Evolutionary conservation across 1,140 invertebrate species (phyloP).

Genomic region (Drosophila insularis): DNA sequence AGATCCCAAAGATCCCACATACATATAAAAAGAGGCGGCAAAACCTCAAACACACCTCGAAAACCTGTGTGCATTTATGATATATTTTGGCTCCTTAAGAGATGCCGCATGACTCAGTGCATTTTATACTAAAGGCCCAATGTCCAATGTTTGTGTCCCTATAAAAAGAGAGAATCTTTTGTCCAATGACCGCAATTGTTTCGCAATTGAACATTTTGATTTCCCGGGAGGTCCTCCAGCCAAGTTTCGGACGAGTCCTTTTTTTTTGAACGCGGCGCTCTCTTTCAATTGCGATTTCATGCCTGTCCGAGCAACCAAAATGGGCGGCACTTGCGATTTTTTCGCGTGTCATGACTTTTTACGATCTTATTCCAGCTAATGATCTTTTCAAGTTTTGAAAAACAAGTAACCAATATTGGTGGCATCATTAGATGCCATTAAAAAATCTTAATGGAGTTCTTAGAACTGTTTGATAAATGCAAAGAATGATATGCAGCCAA

Average conservation of each 20-base stretch:
- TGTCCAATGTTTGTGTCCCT: slow-evolving; percentile 65
- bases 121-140: slow-evolving; percentile 57
- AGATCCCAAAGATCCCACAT: slow-evolving; percentile 29
- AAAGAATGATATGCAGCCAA: neutral
- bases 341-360: slow-evolving; percentile 74
- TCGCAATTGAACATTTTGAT: slow-evolving; percentile 73
- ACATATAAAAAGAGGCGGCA: slow-evolving; percentile 53
- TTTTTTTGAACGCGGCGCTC: neutral
- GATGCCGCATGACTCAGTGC: slow-evolving; percentile 67
- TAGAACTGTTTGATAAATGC: slow-evolving; percentile 2
- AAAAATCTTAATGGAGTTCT: slow-evolving; percentile 15
- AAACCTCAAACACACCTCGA: slow-evolving; percentile 64
- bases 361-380: slow-evolving; percentile 79
- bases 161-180: slow-evolving; percentile 59
- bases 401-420: slow-evolving; percentile 27
- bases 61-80: slow-evolving; percentile 75
- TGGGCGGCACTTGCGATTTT: slow-evolving; percentile 63
- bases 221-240: slow-evolving; percentile 68
- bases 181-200: slow-evolving; percentile 66
- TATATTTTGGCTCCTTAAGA: slow-evolving; percentile 55
- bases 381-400: slow-evolving; percentile 58
- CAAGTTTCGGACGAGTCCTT: slow-evolving; percentile 11
- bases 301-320: slow-evolving; percentile 45
- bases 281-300: slow-evolving; percentile 59
- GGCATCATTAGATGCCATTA: slow-evolving; percentile 29